Evolutionary conservation across 2,888 invertebrate genomes (phyloP), one percentile per base, ranked within the genome.

Genomic region (Caenorhabditis sp.): DNA sequence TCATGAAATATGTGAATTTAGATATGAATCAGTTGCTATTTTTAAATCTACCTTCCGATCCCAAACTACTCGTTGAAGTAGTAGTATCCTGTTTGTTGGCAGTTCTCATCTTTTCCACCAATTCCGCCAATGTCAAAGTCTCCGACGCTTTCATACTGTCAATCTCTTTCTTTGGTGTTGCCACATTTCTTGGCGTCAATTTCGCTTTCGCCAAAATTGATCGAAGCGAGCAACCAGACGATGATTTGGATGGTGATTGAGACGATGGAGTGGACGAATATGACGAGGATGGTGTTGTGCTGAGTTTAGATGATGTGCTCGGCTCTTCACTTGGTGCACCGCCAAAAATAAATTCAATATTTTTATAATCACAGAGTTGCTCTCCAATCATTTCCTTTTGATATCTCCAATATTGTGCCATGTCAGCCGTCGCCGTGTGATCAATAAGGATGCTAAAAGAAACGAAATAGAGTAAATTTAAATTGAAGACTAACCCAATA

Each of bases 321-420:
- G n/a, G n/a, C n/a, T n/a, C n/a, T n/a, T n/a, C n/a, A n/a, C n/a
- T n/a, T n/a, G n/a, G n/a, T 49, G 5, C 4, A 3, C 3, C 3
- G 49, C 4, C 17, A 14, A n/a, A n/a, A 4, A 4, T 23, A 65
- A 70, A 21, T 58, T 57, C 54, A 14, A 72, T 38, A 31, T 72
- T 64, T 7, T 67, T 63, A 38, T 72, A 72, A 17, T 72, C 67
- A 21, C 63, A 67, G 31, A 60, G 57, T n/a, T 72, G 64, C 21
- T 72, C 72, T 21, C 72, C 72, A 21, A 72, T 67, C 1, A 67
- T 52, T 21, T 67, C 72, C 38, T 57, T 27, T 36, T 63, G 49
- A n/a, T 67, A 67, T n/a, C 23, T 21, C 72, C 72, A 72, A 53
- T 64, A 26, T 4, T 64, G 12, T 12, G 53, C 52, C 72, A 72